Conservation (phyloP, 2,113 vertebrate species). For the Ophthalmolycus amberensis region DNA sequence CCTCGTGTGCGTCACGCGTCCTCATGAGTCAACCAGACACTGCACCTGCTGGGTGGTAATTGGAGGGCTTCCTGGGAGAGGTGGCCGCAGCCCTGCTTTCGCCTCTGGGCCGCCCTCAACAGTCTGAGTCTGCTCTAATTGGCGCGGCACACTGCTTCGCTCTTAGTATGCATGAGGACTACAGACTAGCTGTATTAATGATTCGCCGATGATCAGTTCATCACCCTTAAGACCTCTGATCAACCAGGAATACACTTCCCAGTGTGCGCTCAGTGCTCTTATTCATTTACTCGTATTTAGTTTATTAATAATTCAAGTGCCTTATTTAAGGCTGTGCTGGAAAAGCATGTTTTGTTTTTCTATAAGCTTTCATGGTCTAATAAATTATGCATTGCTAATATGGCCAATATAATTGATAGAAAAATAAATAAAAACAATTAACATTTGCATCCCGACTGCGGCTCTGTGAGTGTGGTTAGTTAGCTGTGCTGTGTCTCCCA, state of each 20-base stretch:
- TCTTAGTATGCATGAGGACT: conserved; percentile 37
- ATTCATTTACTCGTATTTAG: not conserved
- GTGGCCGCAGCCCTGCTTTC: conserved; percentile 61
- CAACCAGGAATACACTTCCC: not conserved
- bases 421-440: conserved; percentile 18
- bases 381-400: conserved; percentile 1
- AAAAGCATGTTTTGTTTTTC: not conserved
- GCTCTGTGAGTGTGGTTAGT: conserved; percentile 50
- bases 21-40: conserved; percentile 65
- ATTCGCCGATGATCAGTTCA: conserved; percentile 42
- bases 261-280: conserved; percentile 3
- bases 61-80: conserved; percentile 74
- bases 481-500: conserved; percentile 62
- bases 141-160: conserved; percentile 53
- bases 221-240: conserved; percentile 38
- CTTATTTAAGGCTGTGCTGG: not conserved
- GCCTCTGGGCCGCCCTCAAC: conserved; percentile 68
- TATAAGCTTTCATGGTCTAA: not conserved
- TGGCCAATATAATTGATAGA: conserved; percentile 23
- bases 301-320: not conserved
- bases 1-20: conserved; percentile 60
- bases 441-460: conserved; percentile 18
- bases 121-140: conserved; percentile 68
- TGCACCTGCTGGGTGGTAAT: conserved; percentile 77
- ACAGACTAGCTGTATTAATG: conserved; percentile 27